These are phyloP conservation scores for Coreoperca whiteheadi DNA, from an alignment of 2,113 vertebrate species.

Conservation along the genomic window DNA sequence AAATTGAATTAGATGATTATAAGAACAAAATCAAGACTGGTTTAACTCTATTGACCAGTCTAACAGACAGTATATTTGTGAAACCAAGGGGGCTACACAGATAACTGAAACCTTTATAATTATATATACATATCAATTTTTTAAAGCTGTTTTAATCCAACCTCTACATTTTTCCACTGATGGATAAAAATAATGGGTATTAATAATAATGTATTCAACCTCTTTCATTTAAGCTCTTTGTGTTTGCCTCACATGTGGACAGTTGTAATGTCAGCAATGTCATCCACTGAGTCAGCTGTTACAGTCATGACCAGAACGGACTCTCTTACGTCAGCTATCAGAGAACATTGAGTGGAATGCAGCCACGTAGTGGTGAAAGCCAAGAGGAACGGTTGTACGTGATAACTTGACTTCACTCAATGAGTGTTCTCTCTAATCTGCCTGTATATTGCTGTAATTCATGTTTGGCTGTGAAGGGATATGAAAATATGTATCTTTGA, in stretches of 20 bases:
- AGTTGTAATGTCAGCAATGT: slow-evolving; percentile 21
- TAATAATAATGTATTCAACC: neutral
- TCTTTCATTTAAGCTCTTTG: neutral
- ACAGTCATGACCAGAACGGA: slow-evolving; percentile 24
- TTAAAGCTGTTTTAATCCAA: neutral
- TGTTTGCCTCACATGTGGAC: slow-evolving; percentile 34
- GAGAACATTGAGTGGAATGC: slow-evolving; percentile 39
- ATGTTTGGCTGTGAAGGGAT: slow-evolving; percentile 45
- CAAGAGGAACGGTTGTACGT: slow-evolving; percentile 65
- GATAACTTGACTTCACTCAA: slow-evolving; percentile 70
- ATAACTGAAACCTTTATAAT: neutral
- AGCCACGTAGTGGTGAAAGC: slow-evolving; percentile 37
- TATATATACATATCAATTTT: neutral
- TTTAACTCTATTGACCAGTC: neutral
- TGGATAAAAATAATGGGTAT: neutral
- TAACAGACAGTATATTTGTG: neutral
- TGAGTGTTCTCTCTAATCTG: slow-evolving; percentile 59
- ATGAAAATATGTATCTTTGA: slow-evolving; percentile 54
- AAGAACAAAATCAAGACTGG: neutral
- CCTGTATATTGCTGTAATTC: slow-evolving; percentile 28
- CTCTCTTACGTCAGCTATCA: slow-evolving; percentile 65
- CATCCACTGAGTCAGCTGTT: slow-evolving; percentile 54
- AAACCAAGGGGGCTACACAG: too few relatives aligned
- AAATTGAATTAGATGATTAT: neutral
- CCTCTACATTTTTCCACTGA: neutral